Base-by-base conservation (phyloP, 2,888 invertebrate species). In the Drosophila stalkeri region DNA sequence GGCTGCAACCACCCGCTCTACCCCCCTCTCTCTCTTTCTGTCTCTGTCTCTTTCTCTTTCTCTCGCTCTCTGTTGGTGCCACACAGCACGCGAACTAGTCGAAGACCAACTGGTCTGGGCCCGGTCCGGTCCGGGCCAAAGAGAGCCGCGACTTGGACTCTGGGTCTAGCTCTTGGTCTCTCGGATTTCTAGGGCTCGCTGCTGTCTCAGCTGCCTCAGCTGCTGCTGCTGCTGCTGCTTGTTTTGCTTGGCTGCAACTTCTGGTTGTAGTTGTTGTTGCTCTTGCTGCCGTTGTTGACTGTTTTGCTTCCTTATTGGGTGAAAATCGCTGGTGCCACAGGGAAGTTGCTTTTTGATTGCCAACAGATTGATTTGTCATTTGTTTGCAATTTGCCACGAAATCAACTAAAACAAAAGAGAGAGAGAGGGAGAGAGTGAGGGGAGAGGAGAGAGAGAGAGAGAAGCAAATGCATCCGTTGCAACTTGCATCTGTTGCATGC, bases 221-320 rank as follows among this genome's bases (percentile, higher is more conserved):
- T 12, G 43, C 61, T 67, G 27, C 27, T 27, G 35, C 35, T 66
- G 69, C 61, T 70, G 63, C 70, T 57, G 51, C 60, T 64, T 55
- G 64, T 67, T 73, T 66, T 87, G 82, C 79, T 86, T 85, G 81
- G 75, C 72, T 85, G 86, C 82, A 81, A 81, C 82, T 85, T 86
- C 82, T 84, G 86, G 81, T 89, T 77, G 64, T 51, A 57, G 65
- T 27, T 67, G 66, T 18, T 77, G 69, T 33, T 70, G 54, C 5
- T 43, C 64, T 20, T 67, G 64, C 52, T 70, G 64, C 46, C 62
- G 67, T 33, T 77, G 72, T 44, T 71, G 55, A 56, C 77, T 78
- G 66, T 63, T 81, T 86, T 72, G 84, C 88, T 86, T 86, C 86
- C 86, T 86, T 86, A 86, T 86, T 87, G 84, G 86, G 86, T 87